These are phyloP conservation scores for Leistus spinibarbis DNA, from an alignment of 2,888 invertebrate genomes.

Conservation along the genomic window DNA sequence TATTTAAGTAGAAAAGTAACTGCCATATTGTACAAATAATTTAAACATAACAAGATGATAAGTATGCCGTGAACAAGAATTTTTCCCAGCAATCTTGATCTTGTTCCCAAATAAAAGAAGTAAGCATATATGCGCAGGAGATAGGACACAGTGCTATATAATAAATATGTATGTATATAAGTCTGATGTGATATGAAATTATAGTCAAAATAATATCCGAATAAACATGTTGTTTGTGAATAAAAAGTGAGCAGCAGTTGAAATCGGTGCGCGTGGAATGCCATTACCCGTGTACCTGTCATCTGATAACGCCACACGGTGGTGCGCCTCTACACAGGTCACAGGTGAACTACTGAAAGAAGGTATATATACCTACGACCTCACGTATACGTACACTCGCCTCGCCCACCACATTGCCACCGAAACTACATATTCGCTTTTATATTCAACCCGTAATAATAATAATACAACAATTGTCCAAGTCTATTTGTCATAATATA, in stretches of 20 bases:
- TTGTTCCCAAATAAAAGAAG: background rate
- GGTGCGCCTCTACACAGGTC: slow-evolving; percentile 49
- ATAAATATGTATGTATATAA: slow-evolving; percentile 22
- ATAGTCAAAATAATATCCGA: slow-evolving; percentile 37
- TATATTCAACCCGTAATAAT: too few relatives aligned
- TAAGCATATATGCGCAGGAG: too few relatives aligned
- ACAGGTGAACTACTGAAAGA: slow-evolving; percentile 46
- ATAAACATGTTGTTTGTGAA: slow-evolving; percentile 37
- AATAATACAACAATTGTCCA: too few relatives aligned
- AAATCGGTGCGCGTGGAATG: slow-evolving; percentile 48
- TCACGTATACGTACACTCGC: slow-evolving; percentile 11
- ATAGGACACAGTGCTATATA: background rate
- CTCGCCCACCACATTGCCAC: too few relatives aligned
- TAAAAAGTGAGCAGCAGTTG: slow-evolving; percentile 23
- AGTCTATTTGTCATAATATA: too few relatives aligned
- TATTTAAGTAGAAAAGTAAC: background rate
- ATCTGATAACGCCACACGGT: slow-evolving; percentile 52
- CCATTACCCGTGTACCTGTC: slow-evolving; percentile 55
- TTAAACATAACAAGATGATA: slow-evolving; percentile 37
- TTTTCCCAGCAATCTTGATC: background rate
- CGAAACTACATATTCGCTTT: too few relatives aligned
- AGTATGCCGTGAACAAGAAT: slow-evolving; percentile 21
- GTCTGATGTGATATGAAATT: slow-evolving; percentile 13
- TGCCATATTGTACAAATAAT: slow-evolving; percentile 20
- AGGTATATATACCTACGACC: background rate